Evolutionary conservation across 2,888 invertebrate genomes (phyloP), one percentile per base, ranked within the genome.

Genomic region (Thereva nobilitata): DNA sequence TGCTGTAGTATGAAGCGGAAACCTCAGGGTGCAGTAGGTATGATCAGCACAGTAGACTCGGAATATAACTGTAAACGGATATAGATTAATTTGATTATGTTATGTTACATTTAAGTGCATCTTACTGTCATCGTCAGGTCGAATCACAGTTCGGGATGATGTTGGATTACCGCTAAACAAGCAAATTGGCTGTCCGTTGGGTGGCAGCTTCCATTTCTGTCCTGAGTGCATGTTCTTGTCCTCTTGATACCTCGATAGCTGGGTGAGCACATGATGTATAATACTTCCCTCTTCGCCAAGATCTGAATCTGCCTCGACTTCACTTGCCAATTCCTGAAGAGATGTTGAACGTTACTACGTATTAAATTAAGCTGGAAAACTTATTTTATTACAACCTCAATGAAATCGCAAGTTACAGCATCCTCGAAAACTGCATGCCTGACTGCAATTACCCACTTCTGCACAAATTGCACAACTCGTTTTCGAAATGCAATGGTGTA

Each of bases 31-130:
- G 75, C 90, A 90, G 78, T 91, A 92, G 0, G 91, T 91, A 77
- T 91, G 90, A 78, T 91, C 91, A 45, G 90, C 89, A 77, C 90
- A 90, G 77, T 90, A 90, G 0, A 92, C 89, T 64, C 90, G 86
- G 78, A 91, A 89, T 71, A 91, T 89, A 56, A 89, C 91, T 91
- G 81, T n/a, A 81, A 79, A 70, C 4, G 52, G n/a, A 55, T 55
- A 34, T 54, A 45, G 42, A 34, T 53, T 9, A 47, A 47, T 12
- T 5, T n/a, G n/a, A 50, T 66, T 35, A 9, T 44, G 8, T 3
- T 12, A 40, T 4, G 34, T 7, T n/a, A n/a, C 23, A 23, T 37
- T 34, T 5, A 54, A 23, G 44, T 12, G 40, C 34, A 38, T 78
- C 85, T 84, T 79, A 88, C 88, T 88, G 75, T 88, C 88, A 77